Base-by-base conservation (phyloP, 1,140 invertebrate species). In the Megathymus violae region DNA sequence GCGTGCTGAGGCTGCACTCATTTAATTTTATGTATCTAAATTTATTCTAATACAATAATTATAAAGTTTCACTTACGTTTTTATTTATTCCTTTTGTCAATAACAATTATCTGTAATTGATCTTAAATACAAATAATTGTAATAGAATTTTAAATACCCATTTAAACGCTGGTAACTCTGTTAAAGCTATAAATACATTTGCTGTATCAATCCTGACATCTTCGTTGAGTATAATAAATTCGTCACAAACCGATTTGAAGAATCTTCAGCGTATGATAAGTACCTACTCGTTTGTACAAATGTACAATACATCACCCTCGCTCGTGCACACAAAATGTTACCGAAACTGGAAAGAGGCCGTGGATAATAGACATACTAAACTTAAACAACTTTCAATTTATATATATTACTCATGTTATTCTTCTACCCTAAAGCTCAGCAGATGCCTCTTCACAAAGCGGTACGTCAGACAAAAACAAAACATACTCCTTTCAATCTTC, bases 101-200 rank as follows among this genome's bases (percentile, higher is more conserved):
- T n/a, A n/a, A n/a, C n/a, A n/a, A n/a, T n/a, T n/a, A n/a, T n/a
- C n/a, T n/a, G n/a, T n/a, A n/a, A n/a, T n/a, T n/a, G n/a, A n/a
- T n/a, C n/a, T n/a, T n/a, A n/a, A n/a, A n/a, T n/a, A n/a, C n/a
- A n/a, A n/a, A n/a, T n/a, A n/a, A n/a, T n/a, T n/a, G n/a, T n/a
- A n/a, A n/a, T n/a, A 52, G 11, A 52, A 62, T 10, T 65, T 60
- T 17, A 60, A 38, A 31, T 4, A 44, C 1, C 50, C 11, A 56
- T 27, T 17, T 69, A 19, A 69, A 64, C 16, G 31, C 62, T 2
- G 19, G 31, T 4, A 67, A 68, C 13, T 56, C 46, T 34, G 36
- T 64, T 6, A 68, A 68, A 47, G 61, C 66, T 46, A 64, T 64
- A 13, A 68, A 68, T 31, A 60, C 61, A 1, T 67, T 19, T 58